Evolutionary conservation across 2,113 vertebrate genomes (phyloP).

Genomic region (Gracilinanus agilis): DNA sequence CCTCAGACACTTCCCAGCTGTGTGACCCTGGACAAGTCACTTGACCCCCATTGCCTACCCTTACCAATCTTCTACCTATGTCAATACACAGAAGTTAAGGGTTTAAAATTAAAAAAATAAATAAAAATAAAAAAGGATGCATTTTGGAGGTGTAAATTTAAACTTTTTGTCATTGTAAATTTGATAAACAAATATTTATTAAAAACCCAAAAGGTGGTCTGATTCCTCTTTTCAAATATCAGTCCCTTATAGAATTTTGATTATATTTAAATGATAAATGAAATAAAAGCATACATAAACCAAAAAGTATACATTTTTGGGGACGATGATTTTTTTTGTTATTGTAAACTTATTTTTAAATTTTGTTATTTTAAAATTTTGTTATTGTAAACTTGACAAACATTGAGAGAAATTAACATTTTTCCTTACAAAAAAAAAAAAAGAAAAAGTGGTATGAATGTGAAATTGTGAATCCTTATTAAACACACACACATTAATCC

Average conservation of each 20-base stretch:
- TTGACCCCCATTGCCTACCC: too few relatives aligned
- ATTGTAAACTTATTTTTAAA: too few relatives aligned
- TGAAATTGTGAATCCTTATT: background rate
- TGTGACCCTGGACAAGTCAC: too few relatives aligned
- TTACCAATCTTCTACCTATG: too few relatives aligned
- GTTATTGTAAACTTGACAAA: background rate
- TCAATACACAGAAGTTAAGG: too few relatives aligned
- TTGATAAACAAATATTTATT: background rate
- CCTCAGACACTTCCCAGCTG: too few relatives aligned
- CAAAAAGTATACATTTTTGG: background rate
- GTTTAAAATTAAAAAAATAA: too few relatives aligned
- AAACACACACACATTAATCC: background rate
- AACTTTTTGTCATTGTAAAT: background rate
- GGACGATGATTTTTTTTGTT: too few relatives aligned
- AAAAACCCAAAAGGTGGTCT: background rate
- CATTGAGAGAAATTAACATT: background rate
- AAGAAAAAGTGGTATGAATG: background rate
- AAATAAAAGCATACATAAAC: background rate
- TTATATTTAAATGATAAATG: background rate
- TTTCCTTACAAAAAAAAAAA: background rate
- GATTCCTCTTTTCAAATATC: background rate
- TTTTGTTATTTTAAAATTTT: too few relatives aligned
- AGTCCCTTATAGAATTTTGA: background rate
- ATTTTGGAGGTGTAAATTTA: background rate
- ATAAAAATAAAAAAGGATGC: background rate